Evolutionary conservation across 2,888 invertebrate species (phyloP).

Genomic region (Perizoma affinitatum): DNA sequence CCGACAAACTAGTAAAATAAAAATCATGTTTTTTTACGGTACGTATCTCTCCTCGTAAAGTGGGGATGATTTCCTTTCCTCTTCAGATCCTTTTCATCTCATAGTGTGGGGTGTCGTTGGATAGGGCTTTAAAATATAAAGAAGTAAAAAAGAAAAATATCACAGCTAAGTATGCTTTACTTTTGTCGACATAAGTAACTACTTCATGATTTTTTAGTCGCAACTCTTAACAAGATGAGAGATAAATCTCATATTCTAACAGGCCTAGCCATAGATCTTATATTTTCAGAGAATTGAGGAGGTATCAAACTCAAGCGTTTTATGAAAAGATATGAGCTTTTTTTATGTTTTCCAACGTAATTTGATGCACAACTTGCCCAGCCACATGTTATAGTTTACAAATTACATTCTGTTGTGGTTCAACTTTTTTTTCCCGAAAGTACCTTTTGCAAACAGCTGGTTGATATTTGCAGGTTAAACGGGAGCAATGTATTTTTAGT

Average conservation of each 20-base stretch:
- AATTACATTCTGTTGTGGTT: conserved; percentile 35
- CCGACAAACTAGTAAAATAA: too few species aligned
- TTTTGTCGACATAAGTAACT: too few species aligned
- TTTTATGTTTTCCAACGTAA: conserved; percentile 23
- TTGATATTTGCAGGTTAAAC: conserved; percentile 33
- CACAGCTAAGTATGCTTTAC: too few species aligned
- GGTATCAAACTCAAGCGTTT: conserved; percentile 6
- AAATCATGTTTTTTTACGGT: too few species aligned
- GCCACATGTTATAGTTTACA: conserved; percentile 39
- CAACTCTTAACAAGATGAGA: too few species aligned
- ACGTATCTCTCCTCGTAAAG: too few species aligned
- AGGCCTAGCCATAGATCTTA: not conserved
- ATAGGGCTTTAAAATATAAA: too few species aligned
- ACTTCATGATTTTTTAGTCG: too few species aligned
- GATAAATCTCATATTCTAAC: not conserved
- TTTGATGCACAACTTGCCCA: conserved; percentile 26
- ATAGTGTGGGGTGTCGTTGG: too few species aligned
- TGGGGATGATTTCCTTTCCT: too few species aligned
- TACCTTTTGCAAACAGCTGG: conserved; percentile 37
- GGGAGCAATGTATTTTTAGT: conserved; percentile 29
- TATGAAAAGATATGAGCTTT: conserved; percentile 13
- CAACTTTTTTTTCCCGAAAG: conserved; percentile 35
- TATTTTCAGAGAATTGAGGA: not conserved
- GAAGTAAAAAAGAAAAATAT: too few species aligned
- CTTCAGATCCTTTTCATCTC: too few species aligned